Conservation (phyloP, 2,888 invertebrate species). For the Rutpela maculata region DNA sequence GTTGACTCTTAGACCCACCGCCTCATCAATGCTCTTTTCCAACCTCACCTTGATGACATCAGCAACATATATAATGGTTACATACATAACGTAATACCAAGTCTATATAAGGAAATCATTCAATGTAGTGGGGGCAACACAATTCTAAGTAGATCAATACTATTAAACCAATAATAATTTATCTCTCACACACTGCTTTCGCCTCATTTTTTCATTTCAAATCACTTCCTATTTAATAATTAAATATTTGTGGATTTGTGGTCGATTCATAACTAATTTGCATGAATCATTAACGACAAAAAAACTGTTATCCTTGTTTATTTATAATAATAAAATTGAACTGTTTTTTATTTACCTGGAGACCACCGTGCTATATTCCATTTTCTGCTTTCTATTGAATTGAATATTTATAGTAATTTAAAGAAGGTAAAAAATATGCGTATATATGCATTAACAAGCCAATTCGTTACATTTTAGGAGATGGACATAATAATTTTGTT, state of each 20-base stretch:
- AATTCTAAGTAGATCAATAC: too few species aligned
- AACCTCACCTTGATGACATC: too few species aligned
- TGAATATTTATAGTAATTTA: neutral
- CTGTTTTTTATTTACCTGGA: neutral
- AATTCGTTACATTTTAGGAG: neutral
- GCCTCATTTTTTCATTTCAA: neutral
- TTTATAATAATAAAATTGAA: slow-evolving; percentile 14
- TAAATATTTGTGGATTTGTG: slow-evolving; percentile 1
- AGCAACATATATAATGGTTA: too few species aligned
- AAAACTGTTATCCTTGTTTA: slow-evolving; percentile 15
- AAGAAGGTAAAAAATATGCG: neutral
- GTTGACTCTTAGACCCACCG: too few species aligned
- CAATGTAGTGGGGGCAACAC: too few species aligned
- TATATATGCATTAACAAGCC: neutral
- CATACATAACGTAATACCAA: too few species aligned
- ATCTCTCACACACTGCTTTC: neutral
- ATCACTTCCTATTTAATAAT: neutral
- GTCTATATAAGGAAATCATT: too few species aligned
- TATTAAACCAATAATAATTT: neutral
- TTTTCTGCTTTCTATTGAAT: slow-evolving; percentile 37
- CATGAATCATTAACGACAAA: neutral
- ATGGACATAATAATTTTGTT: neutral
- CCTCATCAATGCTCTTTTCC: too few species aligned
- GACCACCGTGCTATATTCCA: slow-evolving; percentile 33
- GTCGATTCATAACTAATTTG: slow-evolving; percentile 11